These are phyloP conservation scores for Hylaeus anthracinus DNA, from an alignment of 1,140 invertebrate genomes.

Conservation along the genomic window DNA sequence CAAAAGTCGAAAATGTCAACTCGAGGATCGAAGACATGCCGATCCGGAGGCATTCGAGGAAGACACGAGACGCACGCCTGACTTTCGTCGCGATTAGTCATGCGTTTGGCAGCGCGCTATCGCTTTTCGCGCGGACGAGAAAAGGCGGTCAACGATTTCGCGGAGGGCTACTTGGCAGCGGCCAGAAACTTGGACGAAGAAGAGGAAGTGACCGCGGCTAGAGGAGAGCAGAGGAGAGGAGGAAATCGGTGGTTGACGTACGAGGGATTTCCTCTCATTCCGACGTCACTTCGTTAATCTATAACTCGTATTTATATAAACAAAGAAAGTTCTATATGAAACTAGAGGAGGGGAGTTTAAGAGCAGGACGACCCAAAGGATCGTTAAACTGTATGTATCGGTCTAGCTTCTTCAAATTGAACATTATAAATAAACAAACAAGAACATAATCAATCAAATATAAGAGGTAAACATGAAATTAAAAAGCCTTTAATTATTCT, in stretches of 20 bases:
- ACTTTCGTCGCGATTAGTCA: conserved; percentile 46
- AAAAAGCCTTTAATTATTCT: too few species aligned
- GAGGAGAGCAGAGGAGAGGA: neutral
- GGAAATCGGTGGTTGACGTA: conserved; percentile 33
- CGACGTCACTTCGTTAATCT: neutral
- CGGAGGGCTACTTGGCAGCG: conserved; percentile 52
- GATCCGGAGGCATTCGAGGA: neutral
- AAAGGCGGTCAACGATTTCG: conserved; percentile 58
- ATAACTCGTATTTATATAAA: neutral
- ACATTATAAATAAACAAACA: too few species aligned
- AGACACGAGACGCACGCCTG: conserved; percentile 11
- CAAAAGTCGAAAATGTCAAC: neutral
- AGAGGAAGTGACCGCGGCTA: conserved; percentile 19
- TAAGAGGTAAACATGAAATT: too few species aligned
- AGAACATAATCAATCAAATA: too few species aligned
- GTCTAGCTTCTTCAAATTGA: too few species aligned
- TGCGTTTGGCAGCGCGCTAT: conserved; percentile 37
- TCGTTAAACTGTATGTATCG: too few species aligned
- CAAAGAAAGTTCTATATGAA: neutral
- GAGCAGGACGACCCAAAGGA: too few species aligned
- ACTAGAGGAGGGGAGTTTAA: too few species aligned
- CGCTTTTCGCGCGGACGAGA: conserved; percentile 9
- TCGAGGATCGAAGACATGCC: neutral
- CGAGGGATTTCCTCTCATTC: conserved; percentile 54
- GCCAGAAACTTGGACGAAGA: conserved; percentile 10